Evolutionary conservation across 2,113 vertebrate genomes (phyloP).

Genomic region (Varanus salvator): DNA sequence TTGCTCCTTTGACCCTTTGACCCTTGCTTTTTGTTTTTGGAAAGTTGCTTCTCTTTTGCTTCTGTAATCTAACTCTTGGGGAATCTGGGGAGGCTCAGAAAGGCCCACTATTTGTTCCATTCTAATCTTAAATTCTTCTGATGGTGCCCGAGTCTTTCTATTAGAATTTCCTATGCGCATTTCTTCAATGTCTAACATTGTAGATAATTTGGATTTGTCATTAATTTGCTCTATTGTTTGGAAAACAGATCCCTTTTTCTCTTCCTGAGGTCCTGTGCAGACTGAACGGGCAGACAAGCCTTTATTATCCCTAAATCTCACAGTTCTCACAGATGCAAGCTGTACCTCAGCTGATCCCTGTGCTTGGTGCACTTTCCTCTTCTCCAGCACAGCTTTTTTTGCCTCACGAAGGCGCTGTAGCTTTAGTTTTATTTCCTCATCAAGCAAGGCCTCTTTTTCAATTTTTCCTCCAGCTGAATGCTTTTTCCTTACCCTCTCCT

Average conservation of each 20-base stretch:
- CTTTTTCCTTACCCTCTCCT: conserved; percentile 52
- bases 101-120: conserved; percentile 62
- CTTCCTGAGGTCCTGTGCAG: neutral
- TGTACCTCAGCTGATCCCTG: conserved; percentile 84
- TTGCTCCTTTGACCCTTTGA: conserved; percentile 70
- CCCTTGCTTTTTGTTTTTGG: conserved; percentile 75
- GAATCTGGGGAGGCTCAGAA: conserved; percentile 28
- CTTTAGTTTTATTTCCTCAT: conserved; percentile 91
- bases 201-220: conserved; percentile 47
- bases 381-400: conserved; percentile 84
- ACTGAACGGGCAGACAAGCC: neutral
- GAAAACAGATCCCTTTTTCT: neutral
- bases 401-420: conserved; percentile 86
- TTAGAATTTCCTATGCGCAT: neutral
- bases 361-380: conserved; percentile 77
- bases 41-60: conserved; percentile 73
- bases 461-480: conserved; percentile 76
- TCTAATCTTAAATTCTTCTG: conserved; percentile 62
- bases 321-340: conserved; percentile 73
- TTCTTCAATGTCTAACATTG: conserved; percentile 28
- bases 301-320: neutral
- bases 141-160: conserved; percentile 14
- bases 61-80: conserved; percentile 9
- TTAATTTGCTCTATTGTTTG: conserved; percentile 44
- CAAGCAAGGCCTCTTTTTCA: conserved; percentile 86